Base-by-base conservation (phyloP, 2,888 invertebrate genomes). In the Noctua pronuba region DNA sequence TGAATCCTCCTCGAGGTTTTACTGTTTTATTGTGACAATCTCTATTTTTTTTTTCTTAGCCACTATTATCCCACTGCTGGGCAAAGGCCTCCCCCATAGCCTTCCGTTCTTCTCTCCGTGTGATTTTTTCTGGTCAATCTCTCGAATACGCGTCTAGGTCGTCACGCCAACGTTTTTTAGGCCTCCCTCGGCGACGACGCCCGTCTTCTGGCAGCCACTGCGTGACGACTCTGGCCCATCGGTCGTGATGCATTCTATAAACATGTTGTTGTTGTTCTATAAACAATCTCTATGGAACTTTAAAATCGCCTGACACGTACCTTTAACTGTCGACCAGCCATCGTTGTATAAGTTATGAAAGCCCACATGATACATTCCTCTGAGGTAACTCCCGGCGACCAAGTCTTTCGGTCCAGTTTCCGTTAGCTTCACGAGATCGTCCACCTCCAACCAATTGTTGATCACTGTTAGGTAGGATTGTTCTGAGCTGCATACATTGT, bases 351-450 rank as follows among this genome's bases (percentile, higher is more conserved):
- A 41, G 28, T 76, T 79, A 75, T 79, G 83, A 41, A 58, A 75
- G 2, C 79, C 79, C 7, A 79, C 4, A 3, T 82, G 79, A 82
- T 49, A 82, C 24, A 79, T 58, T 41, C 79, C 79, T 66, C 83
- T 66, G 1, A 79, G 2, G 28, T 82, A 79, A 28, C 83, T 79
- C 3, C 18, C 65, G 21, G 7, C 16, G 21, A 21, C 13, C 7
- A 16, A 49, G 41, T 49, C 16, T 18, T 16, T 82, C 0, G 49
- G 28, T 21, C 16, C 41, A 21, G 16, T 18, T 18, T 49, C 49
- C 10, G 31, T 3, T 1, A 79, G 65, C 16, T 41, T 75, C 46
- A 65, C 83, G 0, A 79, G 55, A 1, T 65, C 76, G 18, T 82
- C 38, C 6, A n/a, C 16, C 49, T 82, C 79, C 18, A 58, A 13